These are phyloP conservation scores for Acanthurus leucopareius DNA, from an alignment of 2,797 vertebrate species.

Conservation along the genomic window DNA sequence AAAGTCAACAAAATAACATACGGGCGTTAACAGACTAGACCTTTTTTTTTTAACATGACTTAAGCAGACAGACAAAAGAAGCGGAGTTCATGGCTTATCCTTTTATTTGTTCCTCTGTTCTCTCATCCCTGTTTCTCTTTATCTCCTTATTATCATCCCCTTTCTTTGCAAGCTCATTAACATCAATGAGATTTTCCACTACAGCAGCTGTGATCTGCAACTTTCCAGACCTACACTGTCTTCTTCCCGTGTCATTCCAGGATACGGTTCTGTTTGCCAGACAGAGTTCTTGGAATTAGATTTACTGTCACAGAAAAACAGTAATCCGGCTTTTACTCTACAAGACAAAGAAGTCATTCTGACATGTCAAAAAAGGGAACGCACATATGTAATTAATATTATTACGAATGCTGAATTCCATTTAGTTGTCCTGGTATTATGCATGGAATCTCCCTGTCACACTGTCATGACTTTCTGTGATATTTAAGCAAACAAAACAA, in stretches of 20 bases:
- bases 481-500: neutral
- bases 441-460: neutral
- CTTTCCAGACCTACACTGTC: constrained; percentile 12
- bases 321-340: constrained; percentile 17
- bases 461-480: neutral
- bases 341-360: neutral
- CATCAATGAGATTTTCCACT: constrained; percentile 65
- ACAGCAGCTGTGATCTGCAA: constrained; percentile 17
- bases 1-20: neutral
- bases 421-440: neutral
- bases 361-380: neutral
- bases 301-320: neutral
- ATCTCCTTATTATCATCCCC: constrained; percentile 67
- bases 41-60: constrained; percentile 19
- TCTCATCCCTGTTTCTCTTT: constrained; percentile 33
- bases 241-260: constrained; percentile 10
- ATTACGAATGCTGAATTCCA: neutral
- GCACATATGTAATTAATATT: neutral
- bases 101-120: constrained; percentile 63
- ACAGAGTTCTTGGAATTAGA: constrained; percentile 34
- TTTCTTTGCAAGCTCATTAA: constrained; percentile 67
- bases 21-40: neutral
- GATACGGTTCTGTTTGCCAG: constrained; percentile 5
- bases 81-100: constrained; percentile 62
- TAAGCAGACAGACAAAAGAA: constrained; percentile 3